Evolutionary conservation across 2,113 vertebrate species (phyloP).

Genomic region (Prinia subflava): DNA sequence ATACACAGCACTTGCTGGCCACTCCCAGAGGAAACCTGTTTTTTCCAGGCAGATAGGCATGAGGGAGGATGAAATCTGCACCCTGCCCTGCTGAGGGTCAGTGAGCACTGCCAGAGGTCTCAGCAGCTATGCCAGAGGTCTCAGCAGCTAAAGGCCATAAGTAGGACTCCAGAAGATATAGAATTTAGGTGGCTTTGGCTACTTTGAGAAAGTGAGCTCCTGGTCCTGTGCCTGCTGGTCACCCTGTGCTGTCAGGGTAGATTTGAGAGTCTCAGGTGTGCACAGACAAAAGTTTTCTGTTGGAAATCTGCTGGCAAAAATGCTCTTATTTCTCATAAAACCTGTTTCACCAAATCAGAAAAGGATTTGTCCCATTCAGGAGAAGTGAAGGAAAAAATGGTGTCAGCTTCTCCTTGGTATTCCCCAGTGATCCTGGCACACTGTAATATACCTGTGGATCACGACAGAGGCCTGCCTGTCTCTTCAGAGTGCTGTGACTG

Average conservation of each 20-base stretch:
- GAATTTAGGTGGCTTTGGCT: background rate
- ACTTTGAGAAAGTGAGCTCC: background rate
- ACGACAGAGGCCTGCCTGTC: background rate
- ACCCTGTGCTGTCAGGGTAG: background rate
- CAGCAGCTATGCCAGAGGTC: too few species aligned
- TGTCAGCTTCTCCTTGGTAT: background rate
- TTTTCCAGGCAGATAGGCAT: background rate
- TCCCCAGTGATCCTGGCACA: background rate
- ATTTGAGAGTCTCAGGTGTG: background rate
- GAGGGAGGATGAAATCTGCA: background rate
- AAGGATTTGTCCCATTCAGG: background rate
- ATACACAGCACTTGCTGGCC: rapidly evolving
- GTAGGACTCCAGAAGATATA: background rate
- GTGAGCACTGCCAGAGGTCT: too few species aligned
- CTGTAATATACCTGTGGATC: background rate
- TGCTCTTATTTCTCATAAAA: background rate
- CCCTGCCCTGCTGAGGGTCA: background rate
- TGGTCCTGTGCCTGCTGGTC: background rate
- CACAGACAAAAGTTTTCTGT: background rate
- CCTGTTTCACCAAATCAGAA: background rate
- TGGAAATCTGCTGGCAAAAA: background rate
- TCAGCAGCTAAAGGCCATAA: too few species aligned
- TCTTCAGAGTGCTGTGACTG: background rate
- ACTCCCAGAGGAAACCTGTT: background rate
- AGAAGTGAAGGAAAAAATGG: background rate